A percentile compares a stretch with the other conserved stretches of the same genome.
Evolutionary conservation across 1,140 invertebrate genomes (phyloP).

Genomic region (Drosophila jambulina): DNA sequence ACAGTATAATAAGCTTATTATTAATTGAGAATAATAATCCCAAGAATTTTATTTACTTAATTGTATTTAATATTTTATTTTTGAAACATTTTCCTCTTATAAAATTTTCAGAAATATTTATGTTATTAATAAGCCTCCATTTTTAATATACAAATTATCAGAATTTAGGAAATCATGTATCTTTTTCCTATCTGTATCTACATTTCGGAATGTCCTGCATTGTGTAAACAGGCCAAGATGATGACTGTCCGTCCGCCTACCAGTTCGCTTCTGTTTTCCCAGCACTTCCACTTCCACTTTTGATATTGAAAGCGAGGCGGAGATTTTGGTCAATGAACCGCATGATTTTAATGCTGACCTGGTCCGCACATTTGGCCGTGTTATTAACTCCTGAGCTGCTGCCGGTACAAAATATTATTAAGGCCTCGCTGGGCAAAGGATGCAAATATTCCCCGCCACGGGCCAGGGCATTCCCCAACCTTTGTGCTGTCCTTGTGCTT

Average conservation of each 20-base stretch:
- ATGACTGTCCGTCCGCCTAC: slow-evolving; percentile 32
- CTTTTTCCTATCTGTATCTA: neutral
- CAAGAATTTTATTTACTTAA: too few species aligned
- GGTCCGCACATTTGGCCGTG: slow-evolving; percentile 47
- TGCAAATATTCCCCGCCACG: slow-evolving; percentile 34
- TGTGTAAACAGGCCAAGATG: slow-evolving; percentile 48
- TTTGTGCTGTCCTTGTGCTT: slow-evolving; percentile 49
- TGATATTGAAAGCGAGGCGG: slow-evolving; percentile 68
- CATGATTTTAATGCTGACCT: slow-evolving; percentile 74
- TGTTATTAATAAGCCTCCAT: neutral
- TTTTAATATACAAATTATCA: neutral
- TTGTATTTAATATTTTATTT: too few species aligned
- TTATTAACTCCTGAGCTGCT: slow-evolving; percentile 48
- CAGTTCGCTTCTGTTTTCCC: slow-evolving; percentile 35
- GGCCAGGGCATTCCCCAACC: neutral
- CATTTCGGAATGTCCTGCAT: slow-evolving; percentile 14
- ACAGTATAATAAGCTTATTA: too few species aligned
- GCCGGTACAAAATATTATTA: slow-evolving; percentile 36
- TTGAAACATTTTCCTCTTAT: too few species aligned
- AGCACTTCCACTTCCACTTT: slow-evolving; percentile 65
- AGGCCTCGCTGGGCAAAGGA: slow-evolving; percentile 47
- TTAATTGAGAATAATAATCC: too few species aligned
- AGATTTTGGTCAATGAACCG: slow-evolving; percentile 74
- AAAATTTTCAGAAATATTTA: too few species aligned
- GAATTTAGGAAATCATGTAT: neutral